These are phyloP conservation scores for Phoxinus dragarum DNA, from an alignment of 2,797 vertebrate species.

Conservation along the genomic window DNA sequence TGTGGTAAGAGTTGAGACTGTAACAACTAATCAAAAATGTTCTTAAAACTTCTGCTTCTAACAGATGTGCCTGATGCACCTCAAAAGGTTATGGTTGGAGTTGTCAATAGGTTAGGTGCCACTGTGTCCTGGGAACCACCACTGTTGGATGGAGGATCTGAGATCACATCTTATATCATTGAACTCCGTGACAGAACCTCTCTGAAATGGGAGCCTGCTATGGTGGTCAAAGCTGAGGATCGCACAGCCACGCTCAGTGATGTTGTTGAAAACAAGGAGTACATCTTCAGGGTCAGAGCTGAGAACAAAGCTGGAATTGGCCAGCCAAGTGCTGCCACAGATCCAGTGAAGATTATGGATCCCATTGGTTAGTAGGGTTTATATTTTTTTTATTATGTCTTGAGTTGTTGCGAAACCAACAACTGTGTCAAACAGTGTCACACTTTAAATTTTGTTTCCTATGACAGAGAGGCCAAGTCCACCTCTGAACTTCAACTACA, in stretches of 20 bases:
- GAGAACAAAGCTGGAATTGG: constrained; percentile 95
- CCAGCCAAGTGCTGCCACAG: constrained; percentile 91
- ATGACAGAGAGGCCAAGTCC: constrained; percentile 91
- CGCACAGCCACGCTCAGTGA: constrained; percentile 86
- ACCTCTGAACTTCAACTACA: constrained; percentile 89
- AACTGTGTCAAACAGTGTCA: neutral
- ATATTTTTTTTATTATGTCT: constrained; percentile 17
- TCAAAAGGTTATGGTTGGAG: constrained; percentile 85
- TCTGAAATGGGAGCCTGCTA: constrained; percentile 91
- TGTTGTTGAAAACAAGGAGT: constrained; percentile 98
- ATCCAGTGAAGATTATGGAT: constrained; percentile 94
- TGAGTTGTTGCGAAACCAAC: neutral
- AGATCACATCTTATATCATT: constrained; percentile 90
- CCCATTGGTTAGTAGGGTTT: constrained; percentile 84
- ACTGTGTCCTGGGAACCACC: constrained; percentile 93
- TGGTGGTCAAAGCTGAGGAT: constrained; percentile 84
- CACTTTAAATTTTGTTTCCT: neutral
- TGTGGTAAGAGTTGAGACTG: neutral
- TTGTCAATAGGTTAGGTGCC: constrained; percentile 91
- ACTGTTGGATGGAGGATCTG: constrained; percentile 90
- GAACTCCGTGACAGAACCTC: constrained; percentile 94
- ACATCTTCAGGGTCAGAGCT: constrained; percentile 95
- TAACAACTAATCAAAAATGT: neutral
- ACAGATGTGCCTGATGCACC: constrained; percentile 96
- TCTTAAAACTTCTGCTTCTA: constrained; percentile 43